Percentiles rank a stretch among this genome's conserved stretches.
These are phyloP conservation scores for Caenorhabditis drosophilae DNA, from an alignment of 2,888 invertebrate genomes.

Conservation along the genomic window DNA sequence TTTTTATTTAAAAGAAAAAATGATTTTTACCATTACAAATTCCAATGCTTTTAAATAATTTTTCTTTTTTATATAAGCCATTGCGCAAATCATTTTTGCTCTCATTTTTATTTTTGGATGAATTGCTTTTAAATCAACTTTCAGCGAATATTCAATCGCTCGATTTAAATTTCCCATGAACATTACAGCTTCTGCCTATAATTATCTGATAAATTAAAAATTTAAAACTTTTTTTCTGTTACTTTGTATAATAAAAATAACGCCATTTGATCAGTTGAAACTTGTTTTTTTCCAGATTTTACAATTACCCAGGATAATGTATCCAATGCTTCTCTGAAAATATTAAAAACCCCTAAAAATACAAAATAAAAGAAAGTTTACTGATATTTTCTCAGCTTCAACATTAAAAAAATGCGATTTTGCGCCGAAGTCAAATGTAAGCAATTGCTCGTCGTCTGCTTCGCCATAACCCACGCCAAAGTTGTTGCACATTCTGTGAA, in stretches of 20 bases:
- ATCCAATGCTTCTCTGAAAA: slow-evolving; percentile 1
- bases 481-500: slow-evolving; percentile 20
- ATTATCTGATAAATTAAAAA: neutral
- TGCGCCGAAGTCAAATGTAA: slow-evolving; percentile 14
- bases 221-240: neutral
- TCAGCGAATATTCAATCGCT: slow-evolving; percentile 22
- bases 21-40: slow-evolving; percentile 12
- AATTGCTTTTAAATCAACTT: neutral
- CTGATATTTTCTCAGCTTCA: slow-evolving; percentile 24
- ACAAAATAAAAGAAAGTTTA: too few species aligned
- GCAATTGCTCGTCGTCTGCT: slow-evolving; percentile 4
- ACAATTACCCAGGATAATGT: neutral
- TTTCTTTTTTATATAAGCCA: slow-evolving; percentile 23
- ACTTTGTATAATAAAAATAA: slow-evolving; percentile 18
- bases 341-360: too few species aligned
- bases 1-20: neutral
- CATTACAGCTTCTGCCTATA: slow-evolving; percentile 13
- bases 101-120: slow-evolving; percentile 5
- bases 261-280: slow-evolving; percentile 5
- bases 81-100: slow-evolving; percentile 21
- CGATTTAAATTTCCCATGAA: slow-evolving; percentile 16
- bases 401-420: slow-evolving; percentile 10
- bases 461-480: slow-evolving; percentile 21
- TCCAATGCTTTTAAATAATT: slow-evolving; percentile 17
- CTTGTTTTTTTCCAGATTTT: neutral